Percentiles rank a stretch among this genome's conserved stretches.
Evolutionary conservation across 2,888 invertebrate species (phyloP).

Genomic region (Leucoma salicis): DNA sequence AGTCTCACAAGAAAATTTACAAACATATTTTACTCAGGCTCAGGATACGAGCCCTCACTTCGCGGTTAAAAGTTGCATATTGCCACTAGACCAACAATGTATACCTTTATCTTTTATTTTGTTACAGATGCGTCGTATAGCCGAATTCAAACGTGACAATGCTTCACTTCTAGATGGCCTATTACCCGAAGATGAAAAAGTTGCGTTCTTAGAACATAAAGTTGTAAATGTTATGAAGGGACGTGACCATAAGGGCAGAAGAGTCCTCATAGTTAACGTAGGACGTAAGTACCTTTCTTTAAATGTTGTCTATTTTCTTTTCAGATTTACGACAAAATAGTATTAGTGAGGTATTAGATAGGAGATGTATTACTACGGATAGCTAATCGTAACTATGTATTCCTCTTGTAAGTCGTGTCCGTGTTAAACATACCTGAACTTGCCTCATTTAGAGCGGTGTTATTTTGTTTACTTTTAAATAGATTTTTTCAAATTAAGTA

Average conservation of each 20-base stretch:
- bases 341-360: neutral
- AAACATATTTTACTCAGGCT: too few species aligned
- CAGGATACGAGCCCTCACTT: too few species aligned
- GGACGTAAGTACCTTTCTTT: constrained; percentile 79
- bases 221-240: constrained; percentile 90
- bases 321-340: neutral
- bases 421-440: too few species aligned
- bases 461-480: too few species aligned
- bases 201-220: constrained; percentile 86
- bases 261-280: constrained; percentile 87
- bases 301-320: neutral
- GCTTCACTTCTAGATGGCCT: constrained; percentile 84
- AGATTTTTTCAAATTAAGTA: too few species aligned
- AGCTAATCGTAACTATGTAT: too few species aligned
- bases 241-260: constrained; percentile 88
- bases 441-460: too few species aligned
- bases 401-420: too few species aligned
- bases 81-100: too few species aligned
- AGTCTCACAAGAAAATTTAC: too few species aligned
- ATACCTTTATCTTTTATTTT: constrained; percentile 13
- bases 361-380: too few species aligned
- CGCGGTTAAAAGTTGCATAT: too few species aligned
- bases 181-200: constrained; percentile 85
- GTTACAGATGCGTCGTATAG: constrained; percentile 87
- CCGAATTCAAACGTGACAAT: constrained; percentile 89